These are phyloP conservation scores for Oreotrochilus melanogaster DNA, from an alignment of 2,113 vertebrate species.

Conservation along the genomic window DNA sequence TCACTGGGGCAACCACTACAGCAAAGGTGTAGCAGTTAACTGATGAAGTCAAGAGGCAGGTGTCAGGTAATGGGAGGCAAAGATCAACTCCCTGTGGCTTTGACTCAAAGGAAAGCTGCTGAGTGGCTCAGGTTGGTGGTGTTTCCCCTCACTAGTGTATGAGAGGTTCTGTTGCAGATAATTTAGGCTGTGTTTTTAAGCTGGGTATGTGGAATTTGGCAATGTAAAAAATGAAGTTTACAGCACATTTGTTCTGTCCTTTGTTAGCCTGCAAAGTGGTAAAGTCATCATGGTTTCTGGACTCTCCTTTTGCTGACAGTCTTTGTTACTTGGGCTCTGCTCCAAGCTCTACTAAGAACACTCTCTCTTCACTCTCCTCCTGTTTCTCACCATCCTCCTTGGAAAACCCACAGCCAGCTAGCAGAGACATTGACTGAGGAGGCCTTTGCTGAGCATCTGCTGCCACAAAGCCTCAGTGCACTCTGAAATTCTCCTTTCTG, in stretches of 20 bases:
- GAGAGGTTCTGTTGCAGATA: background rate
- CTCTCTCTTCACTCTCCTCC: background rate
- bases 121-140: background rate
- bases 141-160: background rate
- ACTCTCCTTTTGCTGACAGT: slow-evolving; percentile 8
- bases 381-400: slow-evolving; percentile 33
- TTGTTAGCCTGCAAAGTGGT: background rate
- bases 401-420: slow-evolving; percentile 36
- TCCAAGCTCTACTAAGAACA: background rate
- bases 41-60: background rate
- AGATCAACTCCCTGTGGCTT: background rate
- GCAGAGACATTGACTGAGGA: slow-evolving; percentile 8
- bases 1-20: background rate
- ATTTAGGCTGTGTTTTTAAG: background rate
- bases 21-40: background rate
- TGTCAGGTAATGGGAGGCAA: background rate
- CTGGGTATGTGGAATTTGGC: background rate
- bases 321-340: background rate
- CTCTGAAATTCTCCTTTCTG: slow-evolving; percentile 48
- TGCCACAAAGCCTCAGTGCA: slow-evolving; percentile 30
- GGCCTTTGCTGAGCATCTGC: slow-evolving; percentile 53
- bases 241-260: background rate
- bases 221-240: background rate
- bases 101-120: background rate
- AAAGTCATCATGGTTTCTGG: background rate